These are phyloP conservation scores for Rhombomys opimus DNA, from an alignment of 2,113 vertebrate species.

Conservation along the genomic window DNA sequence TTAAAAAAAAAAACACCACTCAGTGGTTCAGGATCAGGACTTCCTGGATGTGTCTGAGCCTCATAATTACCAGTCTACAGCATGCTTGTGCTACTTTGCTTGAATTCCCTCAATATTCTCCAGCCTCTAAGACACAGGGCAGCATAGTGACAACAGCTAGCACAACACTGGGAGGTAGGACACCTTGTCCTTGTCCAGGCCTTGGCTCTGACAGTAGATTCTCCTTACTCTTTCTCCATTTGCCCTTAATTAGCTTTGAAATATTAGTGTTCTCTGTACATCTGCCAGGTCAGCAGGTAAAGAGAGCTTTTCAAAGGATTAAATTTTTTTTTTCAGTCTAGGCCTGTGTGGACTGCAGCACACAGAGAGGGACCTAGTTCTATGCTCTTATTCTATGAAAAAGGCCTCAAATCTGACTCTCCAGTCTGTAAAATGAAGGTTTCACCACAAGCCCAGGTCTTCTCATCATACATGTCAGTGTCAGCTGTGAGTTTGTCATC, in stretches of 20 bases:
- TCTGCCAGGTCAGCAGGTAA: slow-evolving; percentile 17
- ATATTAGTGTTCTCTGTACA: not conserved
- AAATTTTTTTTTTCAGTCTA: slow-evolving; percentile 20
- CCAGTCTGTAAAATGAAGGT: not conserved
- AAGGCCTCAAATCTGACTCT: not conserved
- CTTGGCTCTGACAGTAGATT: not conserved
- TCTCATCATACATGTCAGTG: not conserved
- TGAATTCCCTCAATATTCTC: not conserved
- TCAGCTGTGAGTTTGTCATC: not conserved
- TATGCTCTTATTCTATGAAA: slow-evolving; percentile 1
- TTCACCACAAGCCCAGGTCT: slow-evolving; percentile 37
- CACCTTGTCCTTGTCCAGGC: not conserved
- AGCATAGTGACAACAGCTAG: accelerated
- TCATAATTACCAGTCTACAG: not conserved
- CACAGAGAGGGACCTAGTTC: slow-evolving; percentile 47
- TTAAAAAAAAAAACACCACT: not conserved
- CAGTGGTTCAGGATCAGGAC: not conserved
- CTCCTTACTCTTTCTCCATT: slow-evolving; percentile 12
- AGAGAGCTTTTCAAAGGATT: slow-evolving; percentile 62
- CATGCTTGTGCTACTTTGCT: not conserved
- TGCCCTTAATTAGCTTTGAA: slow-evolving; percentile 41
- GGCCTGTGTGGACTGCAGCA: slow-evolving; percentile 46
- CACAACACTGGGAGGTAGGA: no score
- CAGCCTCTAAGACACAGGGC: not conserved
- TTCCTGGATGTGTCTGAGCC: no score